Evolutionary conservation across 1,140 invertebrate genomes (phyloP), one percentile per base, ranked within the genome.

Genomic region (Drosophila subpulchrella): DNA sequence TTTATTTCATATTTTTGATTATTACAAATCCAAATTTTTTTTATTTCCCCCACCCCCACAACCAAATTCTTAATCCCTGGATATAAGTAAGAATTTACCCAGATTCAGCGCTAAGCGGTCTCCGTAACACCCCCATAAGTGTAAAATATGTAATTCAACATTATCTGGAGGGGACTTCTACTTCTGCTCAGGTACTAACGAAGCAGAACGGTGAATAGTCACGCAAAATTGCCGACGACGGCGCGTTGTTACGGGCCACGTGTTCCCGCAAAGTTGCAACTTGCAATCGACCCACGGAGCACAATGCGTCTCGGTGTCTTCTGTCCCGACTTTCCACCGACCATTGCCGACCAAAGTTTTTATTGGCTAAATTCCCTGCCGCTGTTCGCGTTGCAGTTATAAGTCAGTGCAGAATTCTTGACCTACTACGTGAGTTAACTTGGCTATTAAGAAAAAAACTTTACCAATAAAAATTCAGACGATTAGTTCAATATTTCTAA

Each of bases 151-250:
- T 75, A 70, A 78, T 85, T 63, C 51, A 75, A 66, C 75, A 59
- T 63, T 81, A 75, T 71, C 70, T 81, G 82, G n/a, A 50, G 32
- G 57, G 55, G 74, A 57, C 62, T 57, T 20, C 15, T 30, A 44
- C 10, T 47, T 11, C 34, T 36, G 17, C 10, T 34, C 39, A 41
- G 42, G 34, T 60, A 55, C 78, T 86, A 86, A 86, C 83, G 83
- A 86, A 82, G 75, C 83, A 65, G 75, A 86, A 88, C 82, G 61
- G 51, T 61, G 62, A 67, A 72, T 76, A 86, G 82, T 86, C 86
- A 86, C 82, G 82, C 82, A 75, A 86, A 81, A 86, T 86, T 86
- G 78, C 82, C 78, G 81, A 75, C 82, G 70, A 86, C 75, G 81
- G 65, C 54, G 77, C 75, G 74, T 86, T 86, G 82, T 86, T 88